These are phyloP conservation scores for Ophioderma brevispina DNA, from an alignment of 35 echinoderm and acorn worm genomes.

Conservation along the genomic window DNA sequence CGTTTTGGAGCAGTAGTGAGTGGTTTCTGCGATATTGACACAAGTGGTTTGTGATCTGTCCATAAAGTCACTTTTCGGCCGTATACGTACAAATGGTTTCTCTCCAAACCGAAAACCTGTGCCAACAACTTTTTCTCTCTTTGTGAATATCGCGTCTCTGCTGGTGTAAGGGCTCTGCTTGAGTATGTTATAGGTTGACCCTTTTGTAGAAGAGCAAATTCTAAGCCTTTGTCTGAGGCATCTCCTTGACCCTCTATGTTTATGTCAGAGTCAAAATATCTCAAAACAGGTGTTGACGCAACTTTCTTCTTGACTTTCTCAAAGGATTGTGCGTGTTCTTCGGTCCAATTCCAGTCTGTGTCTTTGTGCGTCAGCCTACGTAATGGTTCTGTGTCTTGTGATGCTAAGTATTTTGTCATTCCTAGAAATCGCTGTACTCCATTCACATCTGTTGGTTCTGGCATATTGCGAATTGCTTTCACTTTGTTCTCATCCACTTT, in stretches of 20 bases:
- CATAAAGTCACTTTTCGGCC: conserved; percentile 43
- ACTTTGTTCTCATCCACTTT: conserved; percentile 27
- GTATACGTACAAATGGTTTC: conserved; percentile 55
- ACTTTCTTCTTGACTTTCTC: neutral
- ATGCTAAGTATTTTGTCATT: conserved; percentile 32
- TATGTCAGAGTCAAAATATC: conserved; percentile 4
- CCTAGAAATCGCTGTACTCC: conserved; percentile 29
- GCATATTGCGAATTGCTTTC: conserved; percentile 45
- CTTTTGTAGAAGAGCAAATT: conserved; percentile 33
- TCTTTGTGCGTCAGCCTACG: conserved; percentile 36
- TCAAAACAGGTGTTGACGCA: neutral
- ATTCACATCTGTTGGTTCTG: neutral
- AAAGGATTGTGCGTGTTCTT: conserved; percentile 26
- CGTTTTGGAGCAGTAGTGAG: conserved; percentile 37
- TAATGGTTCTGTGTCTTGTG: conserved; percentile 15
- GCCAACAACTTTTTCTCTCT: conserved; percentile 61
- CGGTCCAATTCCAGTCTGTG: neutral
- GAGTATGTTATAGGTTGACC: conserved; percentile 42
- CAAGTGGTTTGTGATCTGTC: conserved; percentile 52
- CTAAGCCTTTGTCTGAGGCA: conserved; percentile 38
- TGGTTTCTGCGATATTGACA: conserved; percentile 38
- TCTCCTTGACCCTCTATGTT: conserved; percentile 20
- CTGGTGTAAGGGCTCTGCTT: conserved; percentile 33
- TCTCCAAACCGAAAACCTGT: conserved; percentile 66
- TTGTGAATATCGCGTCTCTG: conserved; percentile 48